phyloP scores from a whole-genome alignment of 2,888 invertebrate genomes.

The Didymodactylos carnosus region DNA sequence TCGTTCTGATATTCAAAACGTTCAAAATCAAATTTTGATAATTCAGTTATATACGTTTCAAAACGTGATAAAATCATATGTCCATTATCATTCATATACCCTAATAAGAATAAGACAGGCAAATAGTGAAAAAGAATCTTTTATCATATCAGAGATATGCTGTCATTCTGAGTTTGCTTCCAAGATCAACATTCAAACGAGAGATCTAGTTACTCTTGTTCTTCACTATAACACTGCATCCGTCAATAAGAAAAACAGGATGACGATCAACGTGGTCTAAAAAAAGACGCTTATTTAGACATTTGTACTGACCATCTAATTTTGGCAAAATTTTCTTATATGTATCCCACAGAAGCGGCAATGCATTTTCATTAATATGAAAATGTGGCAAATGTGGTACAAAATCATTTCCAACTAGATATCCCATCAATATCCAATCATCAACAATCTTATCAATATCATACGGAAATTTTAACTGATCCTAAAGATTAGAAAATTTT shows the following conservation, averaged over 20 bases:
- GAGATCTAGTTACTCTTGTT: slow-evolving; percentile 87
- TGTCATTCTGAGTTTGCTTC: not conserved
- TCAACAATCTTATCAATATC: slow-evolving; percentile 83
- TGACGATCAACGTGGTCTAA: too few relatives aligned
- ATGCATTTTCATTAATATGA: slow-evolving; percentile 83
- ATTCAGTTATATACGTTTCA: slow-evolving; percentile 46
- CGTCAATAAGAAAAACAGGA: slow-evolving; percentile 80
- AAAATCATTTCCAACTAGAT: slow-evolving; percentile 98
- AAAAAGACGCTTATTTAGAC: slow-evolving; percentile 74
- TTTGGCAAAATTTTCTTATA: slow-evolving; percentile 84
- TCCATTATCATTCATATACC: slow-evolving; percentile 79
- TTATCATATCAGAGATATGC: not conserved
- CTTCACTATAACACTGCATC: slow-evolving; percentile 61
- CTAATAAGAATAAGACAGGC: slow-evolving; percentile 36
- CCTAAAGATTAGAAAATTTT: slow-evolving; percentile 50
- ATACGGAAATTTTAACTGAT: slow-evolving; percentile 68
- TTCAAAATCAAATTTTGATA: slow-evolving; percentile 20
- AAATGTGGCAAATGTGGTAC: slow-evolving; percentile 88
- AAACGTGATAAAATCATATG: slow-evolving; percentile 59
- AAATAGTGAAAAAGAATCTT: not conserved
- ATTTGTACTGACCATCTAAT: slow-evolving; percentile 67
- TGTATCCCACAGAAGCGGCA: slow-evolving; percentile 69
- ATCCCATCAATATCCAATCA: slow-evolving; percentile 98
- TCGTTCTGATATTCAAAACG: not conserved
- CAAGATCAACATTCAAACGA: slow-evolving; percentile 37